Base-by-base conservation (phyloP, 2,113 vertebrate species). In the Gymnogyps californianus region DNA sequence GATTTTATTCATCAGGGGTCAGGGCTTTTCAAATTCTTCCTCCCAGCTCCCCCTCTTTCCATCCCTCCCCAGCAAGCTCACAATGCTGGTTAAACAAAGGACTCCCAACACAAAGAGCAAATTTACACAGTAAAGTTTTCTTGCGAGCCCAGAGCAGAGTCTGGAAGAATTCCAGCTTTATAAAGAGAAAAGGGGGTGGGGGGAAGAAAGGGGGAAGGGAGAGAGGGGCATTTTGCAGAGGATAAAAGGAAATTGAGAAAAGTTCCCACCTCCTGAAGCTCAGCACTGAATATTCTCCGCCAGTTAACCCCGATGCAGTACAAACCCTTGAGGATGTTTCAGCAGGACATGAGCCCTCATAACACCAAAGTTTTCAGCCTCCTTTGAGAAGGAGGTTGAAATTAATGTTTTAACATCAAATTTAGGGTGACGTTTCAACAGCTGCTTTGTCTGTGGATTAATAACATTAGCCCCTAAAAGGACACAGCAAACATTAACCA, bases 31-130 rank as follows among this genome's bases (percentile, higher is more conserved):
- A 98, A 97, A 98, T 98, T 98, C 97, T 97, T 97, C 96, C 97
- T 97, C 97, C 90, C 96, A 81, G 86, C 93, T 96, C 97, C 96
- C 94, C 87, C 96, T 95, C 96, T 97, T 93, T 94, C 97, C 96
- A 96, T 94, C 97, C 94, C 97, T 96, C 97, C 97, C 96, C 96
- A 96, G 98, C 98, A 98, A 98, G 98, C 98, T 98, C 98, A 99
- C 98, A 98, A 99, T 98, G 98, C 98, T 98, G 98, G 98, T 98
- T 98, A 98, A 99, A 99, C 98, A 99, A 99, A 99, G 98, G 98
- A 84, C 97, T 96, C 97, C 96, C 97, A 90, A 97, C 98, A 99
- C 98, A 99, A 98, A 99, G 98, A 98, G 97, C 98, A 99, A 98
- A 99, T 99, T 98, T 99, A 98, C 98, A 99, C 98, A 99, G 98